Percentiles rank a stretch among this genome's conserved stretches.
Evolutionary conservation across 2,888 invertebrate species (phyloP).

Genomic region (Danaus chrysippus): DNA sequence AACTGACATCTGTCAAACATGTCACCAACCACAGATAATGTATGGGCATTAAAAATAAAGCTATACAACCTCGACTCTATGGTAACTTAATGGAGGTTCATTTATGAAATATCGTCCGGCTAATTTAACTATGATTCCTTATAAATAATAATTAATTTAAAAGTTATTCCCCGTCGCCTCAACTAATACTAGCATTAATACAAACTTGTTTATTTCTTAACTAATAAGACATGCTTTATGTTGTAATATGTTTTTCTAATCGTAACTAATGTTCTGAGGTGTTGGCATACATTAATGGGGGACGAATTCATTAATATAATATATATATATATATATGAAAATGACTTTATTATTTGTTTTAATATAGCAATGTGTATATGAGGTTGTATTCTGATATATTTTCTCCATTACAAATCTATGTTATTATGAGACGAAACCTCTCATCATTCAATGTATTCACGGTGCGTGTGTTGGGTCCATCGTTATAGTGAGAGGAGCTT

Average conservation of each 20-base stretch:
- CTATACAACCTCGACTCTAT: slow-evolving; percentile 12
- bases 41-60: slow-evolving; percentile 9
- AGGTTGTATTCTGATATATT: too few relatives aligned
- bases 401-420: too few relatives aligned
- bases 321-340: too few relatives aligned
- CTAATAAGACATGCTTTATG: too few relatives aligned
- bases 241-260: slow-evolving; percentile 4
- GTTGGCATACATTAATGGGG: slow-evolving; percentile 16
- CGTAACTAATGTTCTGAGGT: slow-evolving; percentile 12
- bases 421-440: too few relatives aligned
- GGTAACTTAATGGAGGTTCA: slow-evolving; percentile 3
- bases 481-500: too few relatives aligned
- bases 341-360: too few relatives aligned
- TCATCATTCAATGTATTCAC: too few relatives aligned
- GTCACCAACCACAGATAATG: slow-evolving; percentile 39
- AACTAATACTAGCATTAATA: too few relatives aligned
- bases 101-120: neutral
- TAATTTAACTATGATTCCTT: neutral
- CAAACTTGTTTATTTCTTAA: too few relatives aligned
- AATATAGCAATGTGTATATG: too few relatives aligned
- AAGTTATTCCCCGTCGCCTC: neutral
- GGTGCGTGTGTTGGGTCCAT: too few relatives aligned
- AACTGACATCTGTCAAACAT: slow-evolving; percentile 64
- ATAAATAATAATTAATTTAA: slow-evolving; percentile 4
- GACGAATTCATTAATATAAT: neutral